A percentile compares a stretch with the other conserved stretches of the same genome.
Conservation (phyloP, 2,888 invertebrate species). For the Sarcophaga subvicina region DNA sequence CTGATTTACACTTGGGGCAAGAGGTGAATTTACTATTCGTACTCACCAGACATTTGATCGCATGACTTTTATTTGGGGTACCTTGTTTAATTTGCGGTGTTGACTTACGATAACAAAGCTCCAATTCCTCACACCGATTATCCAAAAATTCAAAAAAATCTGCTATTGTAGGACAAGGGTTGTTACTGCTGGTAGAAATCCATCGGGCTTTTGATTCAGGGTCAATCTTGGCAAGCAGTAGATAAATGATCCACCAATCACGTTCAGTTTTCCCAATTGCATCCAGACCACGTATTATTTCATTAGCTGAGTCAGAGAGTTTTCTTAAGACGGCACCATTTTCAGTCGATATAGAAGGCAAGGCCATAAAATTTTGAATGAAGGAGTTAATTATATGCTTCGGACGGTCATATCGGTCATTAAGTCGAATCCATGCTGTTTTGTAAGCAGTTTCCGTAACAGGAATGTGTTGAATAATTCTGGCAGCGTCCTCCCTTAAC, state of each 20-base stretch:
- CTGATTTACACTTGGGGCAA: constrained; percentile 24
- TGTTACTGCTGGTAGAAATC: constrained; percentile 48
- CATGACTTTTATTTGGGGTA: background rate
- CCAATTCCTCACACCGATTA: constrained; percentile 30
- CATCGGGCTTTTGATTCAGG: constrained; percentile 53
- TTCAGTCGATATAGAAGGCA: constrained; percentile 35
- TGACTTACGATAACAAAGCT: constrained; percentile 31
- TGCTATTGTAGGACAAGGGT: constrained; percentile 25
- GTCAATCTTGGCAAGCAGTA: constrained; percentile 46
- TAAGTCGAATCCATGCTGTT: constrained; percentile 59
- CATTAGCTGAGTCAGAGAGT: constrained; percentile 64
- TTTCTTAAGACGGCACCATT: constrained; percentile 46
- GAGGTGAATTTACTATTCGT: background rate
- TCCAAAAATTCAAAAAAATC: constrained; percentile 53
- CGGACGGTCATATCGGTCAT: constrained; percentile 57
- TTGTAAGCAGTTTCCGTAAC: constrained; percentile 61
- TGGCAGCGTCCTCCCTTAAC: constrained; percentile 57
- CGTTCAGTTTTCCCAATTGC: constrained; percentile 44
- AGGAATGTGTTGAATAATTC: constrained; percentile 61
- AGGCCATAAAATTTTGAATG: constrained; percentile 53
- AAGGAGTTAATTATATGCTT: constrained; percentile 59
- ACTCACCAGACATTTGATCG: constrained; percentile 38
- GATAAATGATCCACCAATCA: constrained; percentile 61
- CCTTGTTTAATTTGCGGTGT: background rate
- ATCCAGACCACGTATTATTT: constrained; percentile 61